phyloP scores from a whole-genome alignment of 2,888 invertebrate species.

The Chrysotoxum bicinctum region DNA sequence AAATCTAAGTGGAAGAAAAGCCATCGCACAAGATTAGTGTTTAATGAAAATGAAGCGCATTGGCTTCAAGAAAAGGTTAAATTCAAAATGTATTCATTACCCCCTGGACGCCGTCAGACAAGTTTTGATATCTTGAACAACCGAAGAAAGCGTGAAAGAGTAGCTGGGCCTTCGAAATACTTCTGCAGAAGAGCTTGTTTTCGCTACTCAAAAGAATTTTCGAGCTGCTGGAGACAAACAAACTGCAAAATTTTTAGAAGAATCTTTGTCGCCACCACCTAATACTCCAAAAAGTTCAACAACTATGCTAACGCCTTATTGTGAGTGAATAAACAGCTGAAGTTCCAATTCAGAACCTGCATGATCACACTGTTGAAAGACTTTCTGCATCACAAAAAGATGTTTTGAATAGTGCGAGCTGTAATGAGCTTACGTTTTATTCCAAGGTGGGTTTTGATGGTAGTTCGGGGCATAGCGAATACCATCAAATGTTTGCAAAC shows the following conservation, averaged over 20 bases:
- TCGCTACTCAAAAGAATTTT: too few species aligned
- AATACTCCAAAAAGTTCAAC: background rate
- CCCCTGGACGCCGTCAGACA: slow-evolving; percentile 28
- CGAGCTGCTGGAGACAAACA: background rate
- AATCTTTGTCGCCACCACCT: slow-evolving; percentile 22
- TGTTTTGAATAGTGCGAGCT: background rate
- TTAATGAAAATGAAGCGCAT: too few species aligned
- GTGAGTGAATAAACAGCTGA: slow-evolving; percentile 11
- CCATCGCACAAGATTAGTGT: too few species aligned
- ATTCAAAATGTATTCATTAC: slow-evolving; percentile 35
- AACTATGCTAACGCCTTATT: background rate
- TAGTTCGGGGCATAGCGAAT: background rate
- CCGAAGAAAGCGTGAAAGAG: background rate
- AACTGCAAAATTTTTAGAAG: slow-evolving; percentile 15
- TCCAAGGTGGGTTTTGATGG: background rate
- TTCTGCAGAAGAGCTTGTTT: too few species aligned
- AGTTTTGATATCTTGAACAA: background rate
- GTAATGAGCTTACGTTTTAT: slow-evolving; percentile 9
- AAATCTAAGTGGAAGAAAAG: too few species aligned
- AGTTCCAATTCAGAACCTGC: slow-evolving; percentile 6
- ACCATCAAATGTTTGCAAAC: too few species aligned
- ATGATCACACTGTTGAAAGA: slow-evolving; percentile 1
- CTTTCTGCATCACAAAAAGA: slow-evolving; percentile 18
- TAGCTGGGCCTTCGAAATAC: too few species aligned
- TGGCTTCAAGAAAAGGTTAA: slow-evolving; percentile 5